Evolutionary conservation across 2,888 invertebrate species (phyloP), one percentile per base, ranked within the genome.

Genomic region (Nomada lathburiana): DNA sequence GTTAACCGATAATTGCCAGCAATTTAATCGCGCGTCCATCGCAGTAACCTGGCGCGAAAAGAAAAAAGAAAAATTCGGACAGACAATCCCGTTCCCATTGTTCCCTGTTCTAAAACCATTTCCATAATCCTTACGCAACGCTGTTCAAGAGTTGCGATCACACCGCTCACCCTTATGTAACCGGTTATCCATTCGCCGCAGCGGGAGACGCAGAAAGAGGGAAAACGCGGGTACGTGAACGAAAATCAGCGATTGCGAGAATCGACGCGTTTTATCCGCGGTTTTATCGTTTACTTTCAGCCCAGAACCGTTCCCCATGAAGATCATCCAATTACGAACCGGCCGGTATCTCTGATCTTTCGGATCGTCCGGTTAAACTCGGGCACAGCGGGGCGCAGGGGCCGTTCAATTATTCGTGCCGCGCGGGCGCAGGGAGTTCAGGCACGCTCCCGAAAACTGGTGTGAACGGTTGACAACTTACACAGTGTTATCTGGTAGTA

Each of bases 401-500:
- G 50, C 69, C 23, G 88, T 90, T 90, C 89, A 87, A 91, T 90
- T 90, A 91, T 90, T 84, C 86, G 83, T 60, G 57, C 62, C 62
- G 80, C 44, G 26, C 20, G 55, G 47, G 26, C 44, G 26, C 47
- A 57, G 75, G 23, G 62, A n/a, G 62, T 9, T 2, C 4, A 76
- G 77, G 73, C 59, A 78, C 85, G 85, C 82, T 74, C 70, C 83
- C 86, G 81, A 89, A 90, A 89, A 90, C 90, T 88, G 84, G 86
- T 90, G 90, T 90, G 89, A 90, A 90, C 89, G 86, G 83, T 90
- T 90, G 92, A 92, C 92, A 92, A 93, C 90, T 93, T 93, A 92
- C 93, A 92, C 89, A 89, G 89, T 91, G 92, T 93, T 93, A 93
- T 93, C 93, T 92, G 89, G 90, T 92, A 89, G 89, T 88, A 92